Base-by-base conservation (phyloP, 2,113 vertebrate genomes). In the Neodontobutis hainanensis region DNA sequence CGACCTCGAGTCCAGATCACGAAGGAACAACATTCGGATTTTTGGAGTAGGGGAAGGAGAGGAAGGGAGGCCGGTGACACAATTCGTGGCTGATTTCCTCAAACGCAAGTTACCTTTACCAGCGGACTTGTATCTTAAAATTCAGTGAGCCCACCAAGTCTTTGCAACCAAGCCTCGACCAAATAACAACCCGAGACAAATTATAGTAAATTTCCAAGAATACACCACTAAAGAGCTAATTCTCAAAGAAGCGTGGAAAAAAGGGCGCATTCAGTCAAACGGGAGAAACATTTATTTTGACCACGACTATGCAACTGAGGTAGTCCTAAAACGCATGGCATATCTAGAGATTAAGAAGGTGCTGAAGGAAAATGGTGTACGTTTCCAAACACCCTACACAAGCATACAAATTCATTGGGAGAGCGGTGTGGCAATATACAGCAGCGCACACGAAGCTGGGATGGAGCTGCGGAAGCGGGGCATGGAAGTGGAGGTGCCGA, bases 341-440 rank as follows among this genome's bases (percentile, higher is more conserved):
- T 27, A 51, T 86, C 19, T 2, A 27, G 19, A 27, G 19, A 27
- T 27, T 27, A 27, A 50, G 8, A n/a, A n/a, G n/a, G n/a, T n/a
- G n/a, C n/a, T n/a, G n/a, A n/a, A n/a, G n/a, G n/a, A 27, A 9
- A 8, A 16, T 15, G 6, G n/a, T 49, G 8, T 8, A n/a, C n/a
- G 47, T 15, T 49, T 49, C n/a, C 47, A 49, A 8, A 49, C 47
- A 15, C 14, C 47, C 15, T 50, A 9, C 48, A 50, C 6, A 7
- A 50, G n/a, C 48, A 50, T 50, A 5, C 48, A 16, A 10, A 50
- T 50, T 5, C 15, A 50, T 9, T 50, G 48, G 48, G 15, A 27
- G 48, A 3, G 27, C 2, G 48, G 48, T 2, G n/a, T 49, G 8
- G 1, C 0, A 4, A 8, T 27, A 3, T 50, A 50, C 8, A 8